Evolutionary conservation across 1,140 invertebrate genomes (phyloP), one percentile per base, ranked within the genome.

Genomic region (Drosophila littoralis): DNA sequence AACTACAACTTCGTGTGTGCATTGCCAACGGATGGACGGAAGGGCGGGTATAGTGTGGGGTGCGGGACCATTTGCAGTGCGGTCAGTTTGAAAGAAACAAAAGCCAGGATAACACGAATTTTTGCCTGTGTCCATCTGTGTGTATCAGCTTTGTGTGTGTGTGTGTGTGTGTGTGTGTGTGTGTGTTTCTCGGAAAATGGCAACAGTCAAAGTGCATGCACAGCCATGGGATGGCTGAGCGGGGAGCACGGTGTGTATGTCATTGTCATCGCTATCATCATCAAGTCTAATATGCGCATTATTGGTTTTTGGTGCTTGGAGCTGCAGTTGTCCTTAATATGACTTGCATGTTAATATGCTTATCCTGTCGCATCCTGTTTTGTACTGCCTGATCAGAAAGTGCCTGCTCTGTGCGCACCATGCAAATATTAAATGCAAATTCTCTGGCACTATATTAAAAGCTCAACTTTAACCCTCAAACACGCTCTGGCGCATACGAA

Each of bases 251-350:
- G 46, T 9, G 33, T 46, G 15, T 12, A 8, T 65, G 64, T 74
- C 73, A 79, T 79, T 72, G 69, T 79, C 69, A 63, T 66, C 55
- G 22, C 33, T 64, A 58, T 84, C 81, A 81, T 82, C 83, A 82
- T 86, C 83, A 86, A 77, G 84, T 83, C 83, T 89, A 88, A 88
- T 89, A 88, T 88, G 83, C 83, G 84, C 83, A 89, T 88, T 88
- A 88, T 88, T 88, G 84, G 83, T 89, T 88, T 86, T 88, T 63
- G 55, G 45, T 75, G 65, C 50, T 40, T 28, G 63, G 36, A 54
- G 68, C 57, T 77, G 84, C 83, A 88, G 76, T 83, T 88, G 83
- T 79, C 79, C 83, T 35, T 83, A 80, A 83, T 88, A 80, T 66
- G 79, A 65, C 83, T 69, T 88, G 79, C 83, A 89, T 83, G 77